These are phyloP conservation scores for Hyperoplus immaculatus DNA, from an alignment of 2,797 vertebrate species.

Conservation along the genomic window DNA sequence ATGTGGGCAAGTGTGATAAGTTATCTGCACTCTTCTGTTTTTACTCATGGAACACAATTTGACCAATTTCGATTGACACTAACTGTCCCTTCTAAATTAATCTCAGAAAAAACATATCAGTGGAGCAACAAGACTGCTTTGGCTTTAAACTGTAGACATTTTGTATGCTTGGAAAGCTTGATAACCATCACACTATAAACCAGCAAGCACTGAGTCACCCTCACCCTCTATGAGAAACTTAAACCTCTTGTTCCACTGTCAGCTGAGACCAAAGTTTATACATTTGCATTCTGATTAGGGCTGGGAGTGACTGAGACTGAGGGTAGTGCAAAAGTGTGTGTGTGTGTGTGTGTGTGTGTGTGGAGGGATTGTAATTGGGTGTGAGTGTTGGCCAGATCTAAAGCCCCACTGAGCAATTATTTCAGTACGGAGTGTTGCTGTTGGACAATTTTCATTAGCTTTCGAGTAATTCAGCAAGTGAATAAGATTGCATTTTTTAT, in stretches of 20 bases:
- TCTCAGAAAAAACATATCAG: slow-evolving; percentile 15
- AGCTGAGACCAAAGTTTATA: slow-evolving; percentile 37
- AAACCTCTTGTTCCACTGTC: slow-evolving; percentile 56
- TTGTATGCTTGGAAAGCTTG: slow-evolving; percentile 29
- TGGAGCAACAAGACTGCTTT: neutral
- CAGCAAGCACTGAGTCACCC: slow-evolving; percentile 19
- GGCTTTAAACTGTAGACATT: slow-evolving; percentile 22
- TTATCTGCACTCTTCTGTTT: neutral
- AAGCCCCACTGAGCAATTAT: slow-evolving; percentile 64
- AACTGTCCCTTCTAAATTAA: neutral
- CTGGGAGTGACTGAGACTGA: slow-evolving; percentile 34
- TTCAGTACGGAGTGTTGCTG: slow-evolving; percentile 45
- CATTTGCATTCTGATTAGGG: slow-evolving; percentile 65
- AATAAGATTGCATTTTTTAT: slow-evolving; percentile 18
- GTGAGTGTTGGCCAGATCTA: slow-evolving; percentile 50
- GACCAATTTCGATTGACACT: neutral
- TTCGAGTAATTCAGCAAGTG: slow-evolving; percentile 39
- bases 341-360: slow-evolving; percentile 16
- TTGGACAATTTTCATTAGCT: slow-evolving; percentile 57
- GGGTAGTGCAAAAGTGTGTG: slow-evolving; percentile 17
- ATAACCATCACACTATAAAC: slow-evolving; percentile 36
- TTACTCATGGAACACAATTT: neutral
- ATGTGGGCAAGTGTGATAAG: neutral
- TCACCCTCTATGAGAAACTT: slow-evolving; percentile 49
- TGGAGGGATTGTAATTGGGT: slow-evolving; percentile 42